Conservation (phyloP, 2,888 invertebrate genomes). For the Marasmarcha lunaedactyla region DNA sequence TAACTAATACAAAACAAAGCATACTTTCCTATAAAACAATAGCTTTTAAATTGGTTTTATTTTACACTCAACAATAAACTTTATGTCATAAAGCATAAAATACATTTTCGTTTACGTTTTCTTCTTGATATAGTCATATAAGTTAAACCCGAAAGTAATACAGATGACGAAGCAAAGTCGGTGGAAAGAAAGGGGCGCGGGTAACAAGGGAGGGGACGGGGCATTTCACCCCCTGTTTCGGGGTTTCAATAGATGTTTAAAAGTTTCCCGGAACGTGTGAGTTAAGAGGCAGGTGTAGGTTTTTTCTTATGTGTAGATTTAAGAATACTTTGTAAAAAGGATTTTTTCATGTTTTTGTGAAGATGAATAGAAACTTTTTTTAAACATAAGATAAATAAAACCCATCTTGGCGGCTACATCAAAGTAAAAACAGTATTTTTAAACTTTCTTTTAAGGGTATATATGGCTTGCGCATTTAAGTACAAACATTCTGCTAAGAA, state of each 20-base stretch:
- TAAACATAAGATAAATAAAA: too few species aligned
- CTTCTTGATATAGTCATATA: slow-evolving; percentile 48
- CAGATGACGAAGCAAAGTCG: slow-evolving; percentile 68
- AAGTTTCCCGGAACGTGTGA: slow-evolving; percentile 48
- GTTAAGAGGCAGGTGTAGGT: slow-evolving; percentile 56
- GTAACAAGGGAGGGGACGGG: slow-evolving; percentile 28
- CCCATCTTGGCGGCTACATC: too few species aligned
- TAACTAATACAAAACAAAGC: slow-evolving; percentile 17
- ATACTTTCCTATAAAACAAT: slow-evolving; percentile 23
- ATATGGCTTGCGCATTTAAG: too few species aligned
- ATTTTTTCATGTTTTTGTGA: neutral
- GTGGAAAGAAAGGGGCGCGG: slow-evolving; percentile 65
- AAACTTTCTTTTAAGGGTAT: too few species aligned
- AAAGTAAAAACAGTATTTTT: too few species aligned
- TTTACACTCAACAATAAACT: slow-evolving; percentile 18
- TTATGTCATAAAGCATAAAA: slow-evolving; percentile 9
- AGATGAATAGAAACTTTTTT: neutral
- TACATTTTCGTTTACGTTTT: slow-evolving; percentile 18
- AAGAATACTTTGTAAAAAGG: neutral
- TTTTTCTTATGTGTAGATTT: slow-evolving; percentile 24
- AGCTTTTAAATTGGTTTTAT: slow-evolving; percentile 47
- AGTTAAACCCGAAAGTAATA: slow-evolving; percentile 68
- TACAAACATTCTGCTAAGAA: too few species aligned
- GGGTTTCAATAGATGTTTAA: slow-evolving; percentile 68
- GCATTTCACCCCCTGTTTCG: slow-evolving; percentile 53